Conservation (phyloP, 2,888 invertebrate species). For the Hanleya hanleyi region DNA sequence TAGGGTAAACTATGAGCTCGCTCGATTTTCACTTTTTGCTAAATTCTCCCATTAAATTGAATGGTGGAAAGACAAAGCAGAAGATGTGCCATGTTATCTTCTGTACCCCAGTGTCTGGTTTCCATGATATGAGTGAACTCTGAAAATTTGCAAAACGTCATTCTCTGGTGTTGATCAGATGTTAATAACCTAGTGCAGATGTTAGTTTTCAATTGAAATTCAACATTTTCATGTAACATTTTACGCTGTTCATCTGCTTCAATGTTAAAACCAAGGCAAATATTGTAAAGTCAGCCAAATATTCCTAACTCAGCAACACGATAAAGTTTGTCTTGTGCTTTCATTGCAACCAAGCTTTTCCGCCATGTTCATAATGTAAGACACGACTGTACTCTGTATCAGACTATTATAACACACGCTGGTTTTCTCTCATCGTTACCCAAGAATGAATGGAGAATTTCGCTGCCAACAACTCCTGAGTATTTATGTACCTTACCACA, state of each 20-base stretch:
- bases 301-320: not conserved
- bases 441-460: not conserved
- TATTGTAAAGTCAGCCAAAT: not conserved
- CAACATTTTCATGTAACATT: not conserved
- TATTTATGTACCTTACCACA: not conserved
- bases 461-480: not conserved
- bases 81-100: not conserved
- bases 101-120: not conserved
- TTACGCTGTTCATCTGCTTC: not conserved
- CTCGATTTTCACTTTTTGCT: not conserved
- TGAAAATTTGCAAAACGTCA: not conserved
- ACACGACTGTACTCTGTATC: not conserved
- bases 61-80: not conserved
- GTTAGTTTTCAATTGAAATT: not conserved
- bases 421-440: not conserved
- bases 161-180: not conserved
- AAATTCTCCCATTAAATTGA: constrained; percentile 18
- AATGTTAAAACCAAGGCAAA: not conserved
- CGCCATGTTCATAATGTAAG: not conserved
- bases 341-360: not conserved
- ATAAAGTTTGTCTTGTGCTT: not conserved
- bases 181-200: not conserved
- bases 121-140: not conserved
- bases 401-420: not conserved
- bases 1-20: not conserved